A percentile compares a stretch with the other conserved stretches of the same genome.
phyloP scores from a whole-genome alignment of 1,140 invertebrate species.

The Contarinia nasturtii region DNA sequence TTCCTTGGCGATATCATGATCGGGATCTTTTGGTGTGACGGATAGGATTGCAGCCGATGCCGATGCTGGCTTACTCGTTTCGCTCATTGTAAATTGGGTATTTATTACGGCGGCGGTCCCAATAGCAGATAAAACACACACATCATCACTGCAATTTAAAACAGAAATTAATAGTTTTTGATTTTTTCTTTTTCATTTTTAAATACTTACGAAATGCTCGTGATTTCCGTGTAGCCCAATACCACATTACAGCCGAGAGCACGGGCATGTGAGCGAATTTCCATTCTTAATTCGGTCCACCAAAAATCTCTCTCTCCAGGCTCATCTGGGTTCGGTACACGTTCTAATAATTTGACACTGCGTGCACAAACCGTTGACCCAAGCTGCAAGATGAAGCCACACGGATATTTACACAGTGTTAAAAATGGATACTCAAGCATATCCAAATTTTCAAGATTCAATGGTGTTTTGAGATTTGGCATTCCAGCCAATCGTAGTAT shows the following conservation, averaged over 20 bases:
- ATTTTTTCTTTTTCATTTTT: background rate
- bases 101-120: conserved; percentile 82
- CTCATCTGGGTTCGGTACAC: conserved; percentile 65
- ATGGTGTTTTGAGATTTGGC: conserved; percentile 21
- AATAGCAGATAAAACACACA: conserved; percentile 79
- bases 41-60: background rate
- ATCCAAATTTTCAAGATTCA: conserved; percentile 52
- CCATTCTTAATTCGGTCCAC: conserved; percentile 90
- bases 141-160: conserved; percentile 56
- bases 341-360: conserved; percentile 73
- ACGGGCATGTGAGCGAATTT: conserved; percentile 79
- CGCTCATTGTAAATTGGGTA: background rate
- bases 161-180: conserved; percentile 1
- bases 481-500: conserved; percentile 29
- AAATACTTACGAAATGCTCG: conserved; percentile 59
- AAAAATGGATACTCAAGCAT: conserved; percentile 91
- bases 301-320: conserved; percentile 78
- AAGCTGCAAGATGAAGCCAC: conserved; percentile 72
- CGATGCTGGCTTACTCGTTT: background rate
- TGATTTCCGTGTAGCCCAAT: conserved; percentile 75
- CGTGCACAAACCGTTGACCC: conserved; percentile 73
- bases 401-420: conserved; percentile 77
- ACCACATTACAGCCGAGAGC: conserved; percentile 86
- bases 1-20: background rate
- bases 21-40: background rate